Evolutionary conservation across 2,888 invertebrate genomes (phyloP).

Genomic region (Thymelicus acteon): DNA sequence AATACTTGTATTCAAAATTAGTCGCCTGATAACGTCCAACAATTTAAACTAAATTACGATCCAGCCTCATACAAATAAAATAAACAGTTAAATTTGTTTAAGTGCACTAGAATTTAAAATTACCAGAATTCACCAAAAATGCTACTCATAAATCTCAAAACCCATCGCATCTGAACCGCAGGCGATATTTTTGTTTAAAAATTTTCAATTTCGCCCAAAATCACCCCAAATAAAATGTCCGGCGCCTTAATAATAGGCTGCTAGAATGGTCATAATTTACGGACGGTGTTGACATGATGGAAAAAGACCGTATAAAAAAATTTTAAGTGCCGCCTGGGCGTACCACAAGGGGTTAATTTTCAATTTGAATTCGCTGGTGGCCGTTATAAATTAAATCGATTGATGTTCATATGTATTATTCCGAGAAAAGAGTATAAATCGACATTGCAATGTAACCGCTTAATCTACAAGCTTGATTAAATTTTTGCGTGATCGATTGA

Average conservation of each 20-base stretch:
- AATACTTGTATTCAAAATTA: slow-evolving; percentile 59
- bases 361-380: slow-evolving; percentile 79
- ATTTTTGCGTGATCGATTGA: slow-evolving; percentile 65
- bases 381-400: slow-evolving; percentile 69
- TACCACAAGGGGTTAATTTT: slow-evolving; percentile 81
- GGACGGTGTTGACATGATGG: slow-evolving; percentile 77
- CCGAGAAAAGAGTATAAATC: slow-evolving; percentile 65
- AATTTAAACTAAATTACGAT: slow-evolving; percentile 32
- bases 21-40: slow-evolving; percentile 53
- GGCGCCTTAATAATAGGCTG: slow-evolving; percentile 78
- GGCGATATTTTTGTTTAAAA: slow-evolving; percentile 66
- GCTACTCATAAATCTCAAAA: slow-evolving; percentile 72
- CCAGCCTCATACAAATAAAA: slow-evolving; percentile 45
- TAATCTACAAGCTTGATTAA: slow-evolving; percentile 59
- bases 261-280: slow-evolving; percentile 78
- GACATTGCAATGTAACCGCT: slow-evolving; percentile 55
- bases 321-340: slow-evolving; percentile 71
- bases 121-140: slow-evolving; percentile 54
- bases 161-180: slow-evolving; percentile 70
- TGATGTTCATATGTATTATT: slow-evolving; percentile 64
- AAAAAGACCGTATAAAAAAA: slow-evolving; percentile 64
- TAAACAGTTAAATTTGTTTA: slow-evolving; percentile 42
- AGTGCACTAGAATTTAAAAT: slow-evolving; percentile 59
- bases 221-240: slow-evolving; percentile 78
- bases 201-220: slow-evolving; percentile 77